Base-by-base conservation (phyloP, 2,888 invertebrate genomes). In the Strigamia transsilvanica region DNA sequence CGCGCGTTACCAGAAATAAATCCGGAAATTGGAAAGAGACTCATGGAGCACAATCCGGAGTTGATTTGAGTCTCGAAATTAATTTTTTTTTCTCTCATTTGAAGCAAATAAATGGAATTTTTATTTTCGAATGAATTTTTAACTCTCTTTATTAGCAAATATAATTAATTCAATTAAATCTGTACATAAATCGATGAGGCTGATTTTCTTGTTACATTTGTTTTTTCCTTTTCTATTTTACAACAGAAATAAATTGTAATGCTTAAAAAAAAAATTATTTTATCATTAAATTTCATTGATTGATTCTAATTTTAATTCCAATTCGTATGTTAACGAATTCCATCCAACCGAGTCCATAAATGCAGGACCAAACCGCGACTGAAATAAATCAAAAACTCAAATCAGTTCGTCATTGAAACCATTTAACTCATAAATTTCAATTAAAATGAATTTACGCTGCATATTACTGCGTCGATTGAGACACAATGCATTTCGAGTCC, bases 1-100 rank as follows among this genome's bases (percentile, higher is more conserved):
- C 73, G 32, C 73, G 23, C 73, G 15, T 32, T 73, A 1, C 73
- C 73, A 3, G 73, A 73, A 32, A 51, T 80, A 51, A 80, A 80
- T 21, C 80, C 80, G 15, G 80, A 80, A 46, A 80, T 80, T 27
- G 80, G 80, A 51, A 80, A 51, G n/a, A 80, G 46, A 80, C 56
- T 80, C 7, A 51, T 27, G 51, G n/a, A 6, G 2, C 46, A 80
- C 27, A 2, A 73, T 32, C 12, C 13, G 0, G 32, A 66, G 15
- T 2, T 7, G 23, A 9, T 23, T 15, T 15, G n/a, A 51, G 6
- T 15, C 13, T n/a, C 51, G 51, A n/a, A 51, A 51, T 15, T 34
- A 66, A 66, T 27, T 27, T 27, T 27, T 27, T 27, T 27, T 27
- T 27, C n/a, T 27, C 3, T 27, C 27, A 27, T 3, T 27, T 3